Percentiles rank a stretch among this genome's conserved stretches.
Conservation (phyloP, 2,888 invertebrate species). For the Apodemia mormo region DNA sequence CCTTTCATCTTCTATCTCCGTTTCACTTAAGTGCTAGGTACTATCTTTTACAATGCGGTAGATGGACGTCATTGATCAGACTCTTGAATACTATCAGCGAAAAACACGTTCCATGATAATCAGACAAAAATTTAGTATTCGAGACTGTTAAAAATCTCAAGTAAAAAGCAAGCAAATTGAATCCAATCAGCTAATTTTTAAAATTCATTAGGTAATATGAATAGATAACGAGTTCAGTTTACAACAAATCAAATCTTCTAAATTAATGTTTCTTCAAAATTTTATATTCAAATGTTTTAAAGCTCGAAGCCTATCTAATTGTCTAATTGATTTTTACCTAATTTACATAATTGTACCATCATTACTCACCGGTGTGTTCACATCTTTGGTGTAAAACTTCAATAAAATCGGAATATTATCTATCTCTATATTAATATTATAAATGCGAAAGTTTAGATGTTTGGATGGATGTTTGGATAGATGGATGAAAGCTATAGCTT, state of each 20-base stretch:
- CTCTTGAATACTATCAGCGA: too few relatives aligned
- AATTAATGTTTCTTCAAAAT: background rate
- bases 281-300: background rate
- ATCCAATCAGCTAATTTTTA: background rate
- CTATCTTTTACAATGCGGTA: too few relatives aligned
- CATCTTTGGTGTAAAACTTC: background rate
- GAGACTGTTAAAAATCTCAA: constrained; percentile 23
- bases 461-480: too few relatives aligned
- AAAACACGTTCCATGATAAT: background rate
- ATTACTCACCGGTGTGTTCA: background rate
- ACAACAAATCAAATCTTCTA: background rate
- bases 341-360: background rate
- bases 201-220: background rate
- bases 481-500: too few relatives aligned
- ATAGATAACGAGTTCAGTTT: background rate
- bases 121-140: constrained; percentile 20
- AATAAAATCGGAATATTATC: too few relatives aligned
- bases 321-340: constrained; percentile 1
- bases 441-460: too few relatives aligned
- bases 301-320: background rate
- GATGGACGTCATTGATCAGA: too few relatives aligned
- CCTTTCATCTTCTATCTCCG: too few relatives aligned
- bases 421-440: too few relatives aligned
- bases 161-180: constrained; percentile 22
- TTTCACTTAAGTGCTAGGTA: too few relatives aligned